Conservation (phyloP, 2,113 vertebrate species). For the Pollachius pollachius region DNA sequence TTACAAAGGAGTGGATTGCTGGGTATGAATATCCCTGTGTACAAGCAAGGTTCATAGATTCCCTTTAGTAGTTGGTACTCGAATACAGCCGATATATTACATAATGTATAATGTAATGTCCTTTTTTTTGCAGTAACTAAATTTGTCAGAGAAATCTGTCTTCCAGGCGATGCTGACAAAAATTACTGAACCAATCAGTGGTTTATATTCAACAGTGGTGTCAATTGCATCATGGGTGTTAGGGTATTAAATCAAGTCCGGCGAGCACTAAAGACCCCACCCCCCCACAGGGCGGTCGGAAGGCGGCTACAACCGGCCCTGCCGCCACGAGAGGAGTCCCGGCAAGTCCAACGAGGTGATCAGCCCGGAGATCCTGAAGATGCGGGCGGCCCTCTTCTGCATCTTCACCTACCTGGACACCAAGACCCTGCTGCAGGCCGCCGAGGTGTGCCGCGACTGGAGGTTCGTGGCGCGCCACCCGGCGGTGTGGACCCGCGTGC, state of each 20-base stretch:
- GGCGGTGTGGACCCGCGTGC: slow-evolving; percentile 92
- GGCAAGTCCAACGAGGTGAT: slow-evolving; percentile 92
- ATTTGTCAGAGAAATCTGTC: neutral
- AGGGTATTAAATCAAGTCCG: too few relatives aligned
- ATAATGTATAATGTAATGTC: neutral
- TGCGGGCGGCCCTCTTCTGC: slow-evolving; percentile 93
- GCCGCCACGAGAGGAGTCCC: slow-evolving; percentile 83
- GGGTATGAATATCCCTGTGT: too few relatives aligned
- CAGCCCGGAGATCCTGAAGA: slow-evolving; percentile 97
- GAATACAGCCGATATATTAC: too few relatives aligned
- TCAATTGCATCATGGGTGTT: too few relatives aligned
- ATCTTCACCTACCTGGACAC: slow-evolving; percentile 99
- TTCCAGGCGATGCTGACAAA: neutral
- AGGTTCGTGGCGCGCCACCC: slow-evolving; percentile 95
- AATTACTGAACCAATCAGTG: too few relatives aligned
- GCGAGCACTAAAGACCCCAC: too few relatives aligned
- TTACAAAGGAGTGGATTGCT: too few relatives aligned
- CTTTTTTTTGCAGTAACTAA: neutral
- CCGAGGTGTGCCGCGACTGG: slow-evolving; percentile 95
- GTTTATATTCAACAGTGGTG: too few relatives aligned
- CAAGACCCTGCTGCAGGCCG: slow-evolving; percentile 86
- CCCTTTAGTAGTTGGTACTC: too few relatives aligned
- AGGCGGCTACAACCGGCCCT: slow-evolving; percentile 63
- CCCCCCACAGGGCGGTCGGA: slow-evolving; percentile 65
- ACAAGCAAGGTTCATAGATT: too few relatives aligned